Evolutionary conservation across 1,140 invertebrate species (phyloP).

Genomic region (Planococcus citri): DNA sequence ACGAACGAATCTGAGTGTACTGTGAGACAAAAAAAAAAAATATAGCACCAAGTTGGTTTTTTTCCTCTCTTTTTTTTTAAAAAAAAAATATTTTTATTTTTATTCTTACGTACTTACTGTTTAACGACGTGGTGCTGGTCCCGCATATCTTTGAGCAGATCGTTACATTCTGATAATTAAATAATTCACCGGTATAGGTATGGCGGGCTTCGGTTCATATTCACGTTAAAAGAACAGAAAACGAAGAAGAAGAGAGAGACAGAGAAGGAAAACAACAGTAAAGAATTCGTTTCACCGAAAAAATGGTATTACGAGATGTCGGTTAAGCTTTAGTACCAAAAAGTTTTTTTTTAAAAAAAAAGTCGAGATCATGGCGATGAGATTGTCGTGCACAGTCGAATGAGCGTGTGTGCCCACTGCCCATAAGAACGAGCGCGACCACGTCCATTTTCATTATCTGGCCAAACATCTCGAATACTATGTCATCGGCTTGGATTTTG

Average conservation of each 20-base stretch:
- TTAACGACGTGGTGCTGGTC: constrained; percentile 5
- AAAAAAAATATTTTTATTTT: no score
- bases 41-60: background rate
- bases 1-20: no score
- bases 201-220: no score
- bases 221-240: no score
- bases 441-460: background rate
- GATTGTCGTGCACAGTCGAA: no score
- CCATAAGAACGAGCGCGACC: no score
- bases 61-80: no score
- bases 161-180: constrained; percentile 2
- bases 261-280: no score
- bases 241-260: background rate
- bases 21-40: background rate
- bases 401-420: no score
- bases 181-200: background rate
- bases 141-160: constrained; percentile 1
- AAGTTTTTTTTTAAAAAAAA: no score
- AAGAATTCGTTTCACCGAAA: background rate
- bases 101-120: no score
- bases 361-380: background rate
- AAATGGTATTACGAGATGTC: background rate
- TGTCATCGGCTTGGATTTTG: background rate
- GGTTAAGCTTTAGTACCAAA: background rate
- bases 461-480: background rate